Evolutionary conservation across 2,113 vertebrate genomes (phyloP).

Genomic region (Ptilonorhynchus violaceus): DNA sequence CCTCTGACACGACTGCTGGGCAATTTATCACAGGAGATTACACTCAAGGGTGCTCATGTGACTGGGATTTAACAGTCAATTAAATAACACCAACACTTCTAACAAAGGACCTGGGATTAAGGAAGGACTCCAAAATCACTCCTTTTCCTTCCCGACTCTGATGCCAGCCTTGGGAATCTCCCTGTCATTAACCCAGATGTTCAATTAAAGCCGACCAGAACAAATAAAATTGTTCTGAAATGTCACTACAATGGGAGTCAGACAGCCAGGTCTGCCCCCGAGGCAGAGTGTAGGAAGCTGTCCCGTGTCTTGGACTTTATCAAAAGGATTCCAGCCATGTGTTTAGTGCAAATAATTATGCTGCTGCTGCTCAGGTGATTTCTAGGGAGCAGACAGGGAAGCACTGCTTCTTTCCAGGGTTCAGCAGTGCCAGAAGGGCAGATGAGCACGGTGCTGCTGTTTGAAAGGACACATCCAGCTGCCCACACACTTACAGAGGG

Average conservation of each 20-base stretch:
- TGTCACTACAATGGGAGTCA: background rate
- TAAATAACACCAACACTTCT: conserved; percentile 21
- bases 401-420: background rate
- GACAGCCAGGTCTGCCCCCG: background rate
- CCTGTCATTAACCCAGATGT: background rate
- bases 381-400: background rate
- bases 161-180: background rate
- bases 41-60: conserved; percentile 31
- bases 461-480: background rate
- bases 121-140: conserved; percentile 1
- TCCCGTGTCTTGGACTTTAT: background rate
- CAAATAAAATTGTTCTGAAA: background rate
- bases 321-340: background rate
- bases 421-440: background rate
- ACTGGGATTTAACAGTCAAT: conserved; percentile 55
- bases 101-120: conserved; percentile 32
- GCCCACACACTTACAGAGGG: background rate
- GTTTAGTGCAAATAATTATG: background rate
- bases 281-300: background rate
- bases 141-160: conserved; percentile 26
- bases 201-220: background rate
- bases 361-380: background rate
- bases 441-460: background rate
- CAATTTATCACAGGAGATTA: conserved; percentile 52
- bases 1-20: background rate